Base-by-base conservation (phyloP, 2,888 invertebrate genomes). In the Acanthosepion lycidas region DNA sequence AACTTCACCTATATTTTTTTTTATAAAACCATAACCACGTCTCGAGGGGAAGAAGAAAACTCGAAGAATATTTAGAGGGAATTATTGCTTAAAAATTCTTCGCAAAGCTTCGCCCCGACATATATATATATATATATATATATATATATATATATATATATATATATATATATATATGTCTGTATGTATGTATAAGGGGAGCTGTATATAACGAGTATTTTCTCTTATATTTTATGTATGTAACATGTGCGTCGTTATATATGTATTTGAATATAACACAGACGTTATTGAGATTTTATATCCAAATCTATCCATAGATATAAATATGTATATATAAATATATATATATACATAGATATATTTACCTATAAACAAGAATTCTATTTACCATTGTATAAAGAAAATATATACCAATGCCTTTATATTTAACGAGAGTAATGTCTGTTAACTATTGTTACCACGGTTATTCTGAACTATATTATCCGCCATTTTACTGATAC, bases 111-210 rank as follows among this genome's bases (percentile, higher is more conserved):
- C 6, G 3, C 20, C 26, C 48, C 6, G 28, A 42, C 26, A 42
- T 42, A 42, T 92, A 92, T 92, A 92, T 42, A 92, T 42, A 92
- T 92, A 92, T 48, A 92, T 92, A 92, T 92, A 48, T 92, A 92
- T 92, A 49, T 92, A 51, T 51, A 49, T 92, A 51, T 48, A 48
- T 28, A 51, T 92, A 48, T 92, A 51, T 51, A 48, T 91, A 91
- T 91, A 48, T 91, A 91, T 91, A 23, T 91, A 23, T 91, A 33
- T 91, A 33, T 64, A 6, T 8, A 4, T 64, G 8, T 64, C 18
- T 59, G 8, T 12, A n/a, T 78, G 28, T 8, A 9, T 78, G 78
- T 28, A n/a, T 78, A 9, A 3, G 78, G n/a, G 78, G 28, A 28
- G 5, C 9, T 78, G 78, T n/a, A 28, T 15, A 9, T 28, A 78